These are phyloP conservation scores for Pollenia angustigena DNA, from an alignment of 2,888 invertebrate genomes.

Conservation along the genomic window DNA sequence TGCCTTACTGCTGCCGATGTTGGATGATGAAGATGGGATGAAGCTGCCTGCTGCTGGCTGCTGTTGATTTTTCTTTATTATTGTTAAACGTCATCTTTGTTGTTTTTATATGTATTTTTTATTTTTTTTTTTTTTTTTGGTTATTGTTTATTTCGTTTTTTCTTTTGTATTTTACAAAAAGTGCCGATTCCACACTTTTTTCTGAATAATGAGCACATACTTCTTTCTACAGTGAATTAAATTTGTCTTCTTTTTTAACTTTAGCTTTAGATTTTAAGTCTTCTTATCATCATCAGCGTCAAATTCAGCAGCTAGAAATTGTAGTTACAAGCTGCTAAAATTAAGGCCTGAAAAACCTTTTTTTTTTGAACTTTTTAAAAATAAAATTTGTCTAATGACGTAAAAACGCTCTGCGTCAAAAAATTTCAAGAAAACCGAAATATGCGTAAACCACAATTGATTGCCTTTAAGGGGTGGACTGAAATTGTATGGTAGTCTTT, in stretches of 20 bases:
- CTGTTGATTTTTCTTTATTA: conserved; percentile 6
- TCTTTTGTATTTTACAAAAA: conserved; percentile 59
- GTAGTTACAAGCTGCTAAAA: background rate
- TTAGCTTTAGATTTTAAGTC: conserved; percentile 12
- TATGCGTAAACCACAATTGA: conserved; percentile 48
- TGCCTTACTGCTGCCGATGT: background rate
- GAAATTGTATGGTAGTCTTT: conserved; percentile 14
- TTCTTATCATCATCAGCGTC: conserved; percentile 54
- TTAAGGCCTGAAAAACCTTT: conserved; percentile 56
- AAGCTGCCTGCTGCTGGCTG: conserved; percentile 19
- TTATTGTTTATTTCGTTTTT: conserved; percentile 52
- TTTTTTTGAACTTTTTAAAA: conserved; percentile 8
- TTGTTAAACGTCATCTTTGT: conserved; percentile 51
- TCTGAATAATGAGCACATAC: conserved; percentile 64
- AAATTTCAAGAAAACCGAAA: conserved; percentile 34
- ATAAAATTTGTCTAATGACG: conserved; percentile 59
- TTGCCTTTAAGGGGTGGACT: conserved; percentile 35
- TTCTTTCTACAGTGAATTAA: conserved; percentile 46
- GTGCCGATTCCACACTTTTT: conserved; percentile 65
- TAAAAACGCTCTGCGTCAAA: conserved; percentile 34
- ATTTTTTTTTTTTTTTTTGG: too few relatives aligned
- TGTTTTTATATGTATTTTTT: conserved; percentile 38
- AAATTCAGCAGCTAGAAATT: conserved; percentile 34
- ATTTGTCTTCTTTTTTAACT: conserved; percentile 28
- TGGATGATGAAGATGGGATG: conserved; percentile 7